Evolutionary conservation across 2,113 vertebrate genomes (phyloP), one percentile per base, ranked within the genome.

Genomic region (Danio rerio): DNA sequence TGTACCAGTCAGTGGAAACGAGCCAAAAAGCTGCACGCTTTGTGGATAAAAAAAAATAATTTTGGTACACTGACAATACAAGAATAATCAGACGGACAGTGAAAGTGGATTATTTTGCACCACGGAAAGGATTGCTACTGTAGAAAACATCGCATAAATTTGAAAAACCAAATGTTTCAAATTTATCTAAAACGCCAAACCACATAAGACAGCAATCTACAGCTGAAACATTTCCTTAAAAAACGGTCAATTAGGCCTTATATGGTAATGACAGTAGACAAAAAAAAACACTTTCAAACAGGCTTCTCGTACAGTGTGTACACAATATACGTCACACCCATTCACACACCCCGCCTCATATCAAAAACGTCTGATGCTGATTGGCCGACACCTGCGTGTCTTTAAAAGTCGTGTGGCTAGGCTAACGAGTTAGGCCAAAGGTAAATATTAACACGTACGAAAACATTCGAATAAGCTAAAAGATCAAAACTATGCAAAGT

Each of bases 321-420:
- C 61, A 81, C 80, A 78, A 71, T 13, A 6, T 45, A 81, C 13
- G 15, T 52, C 61, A 76, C 75, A 50, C 20, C 47, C 6, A 68
- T 40, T 47, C 2, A 0, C 31, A 31, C 6, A 20, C 18, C 63
- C 55, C 78, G 20, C 78, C 81, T 47, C 6, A 1, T 52, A 43
- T 59, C 13, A 7, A 11, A 7, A 59, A 58, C 16, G 2, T 12
- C 31, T 31, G 3, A 20, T 45, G 78, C 71, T 78, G 72, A 86
- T 86, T 86, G 82, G 85, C 49, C 55, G 7, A 53, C 7, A 18
- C 72, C 45, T 20, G 73, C 68, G 78, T 86, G 82, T 86, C 85
- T 86, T 86, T 86, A 86, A 84, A 86, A 83, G 69, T 83, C 18
- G 45, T 45, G 31, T 5, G 1, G 81, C 81, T 83, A 83, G 11